Evolutionary conservation across 1,140 invertebrate species (phyloP), one percentile per base, ranked within the genome.

Genomic region (Drosophila sturtevanti): DNA sequence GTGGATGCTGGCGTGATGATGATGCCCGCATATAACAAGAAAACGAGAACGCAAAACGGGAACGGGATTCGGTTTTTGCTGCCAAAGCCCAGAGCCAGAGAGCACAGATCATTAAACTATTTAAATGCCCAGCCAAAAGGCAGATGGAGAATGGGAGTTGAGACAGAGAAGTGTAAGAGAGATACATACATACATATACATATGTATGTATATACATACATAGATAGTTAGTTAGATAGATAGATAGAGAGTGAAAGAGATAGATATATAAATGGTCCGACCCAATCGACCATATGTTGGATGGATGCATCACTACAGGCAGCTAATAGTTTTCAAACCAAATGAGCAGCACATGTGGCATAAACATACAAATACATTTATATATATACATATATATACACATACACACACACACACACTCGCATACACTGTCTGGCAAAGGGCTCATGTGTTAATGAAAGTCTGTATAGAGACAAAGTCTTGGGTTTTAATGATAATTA

Each of bases 41-140:
- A 54, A 41, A 54, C 52, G 24, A 61, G 34, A 10, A 24, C 51
- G 21, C 14, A 38, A 67, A 37, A 63, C 51, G 60, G 38, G 60
- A 68, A 68, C 37, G 41, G 64, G 68, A n/a, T 41, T 54, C 48
- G 31, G 37, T 4, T 69, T 69, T 44, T 16, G 54, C 27, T 63
- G 70, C 31, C 22, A 35, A 31, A 58, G 55, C 34, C 55, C 59
- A 61, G 21, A 63, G 41, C 22, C 68, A 69, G 71, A 69, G 71
- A 71, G 79, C 71, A 87, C 79, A 87, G 84, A 87, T 87, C 82
- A 87, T 87, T 87, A 87, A 87, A 87, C 82, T 86, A 86, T 86
- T 86, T 86, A 86, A 86, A 87, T 87, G 81, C 78, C 65, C 75
- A 64, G 18, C 14, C 16, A 52, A 58, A 55, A 24, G 38, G 27